phyloP scores from a whole-genome alignment of 2,113 vertebrate species.

The Pongo abelii region DNA sequence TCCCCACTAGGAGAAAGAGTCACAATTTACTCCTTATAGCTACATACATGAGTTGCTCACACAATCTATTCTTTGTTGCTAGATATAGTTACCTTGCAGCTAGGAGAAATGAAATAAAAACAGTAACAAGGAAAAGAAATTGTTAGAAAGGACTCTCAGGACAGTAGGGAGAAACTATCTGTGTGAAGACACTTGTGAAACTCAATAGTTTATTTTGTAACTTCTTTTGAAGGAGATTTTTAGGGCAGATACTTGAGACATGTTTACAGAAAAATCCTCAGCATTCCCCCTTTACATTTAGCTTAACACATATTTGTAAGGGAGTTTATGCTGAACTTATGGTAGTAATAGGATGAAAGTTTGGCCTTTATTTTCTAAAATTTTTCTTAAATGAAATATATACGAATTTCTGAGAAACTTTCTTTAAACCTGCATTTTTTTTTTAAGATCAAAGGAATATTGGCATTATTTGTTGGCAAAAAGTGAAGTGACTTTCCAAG shows the following conservation, averaged over 20 bases:
- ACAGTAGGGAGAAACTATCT: not conserved
- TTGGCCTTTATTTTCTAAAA: slow-evolving; percentile 15
- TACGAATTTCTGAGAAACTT: not conserved
- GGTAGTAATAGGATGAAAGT: not conserved
- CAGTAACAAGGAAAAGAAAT: not conserved
- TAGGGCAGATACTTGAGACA: not conserved
- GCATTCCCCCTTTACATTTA: not conserved
- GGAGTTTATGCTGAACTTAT: not conserved
- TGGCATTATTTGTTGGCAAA: slow-evolving; percentile 57
- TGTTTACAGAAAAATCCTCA: not conserved
- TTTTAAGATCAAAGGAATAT: slow-evolving; percentile 70
- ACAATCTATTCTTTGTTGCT: not conserved
- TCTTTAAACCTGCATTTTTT: not conserved
- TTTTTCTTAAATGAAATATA: not conserved
- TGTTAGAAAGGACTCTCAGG: not conserved
- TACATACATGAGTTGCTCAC: not conserved
- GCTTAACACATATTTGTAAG: not conserved
- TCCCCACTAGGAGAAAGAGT: not conserved
- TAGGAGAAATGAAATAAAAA: not conserved
- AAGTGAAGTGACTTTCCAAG: slow-evolving; percentile 61
- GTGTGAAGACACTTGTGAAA: not conserved
- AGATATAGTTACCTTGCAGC: not conserved
- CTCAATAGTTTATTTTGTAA: not conserved
- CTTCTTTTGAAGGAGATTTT: slow-evolving; percentile 8
- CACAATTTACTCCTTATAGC: not conserved